Base-by-base conservation (phyloP, 2,113 vertebrate species). In the Prolemur simus region DNA sequence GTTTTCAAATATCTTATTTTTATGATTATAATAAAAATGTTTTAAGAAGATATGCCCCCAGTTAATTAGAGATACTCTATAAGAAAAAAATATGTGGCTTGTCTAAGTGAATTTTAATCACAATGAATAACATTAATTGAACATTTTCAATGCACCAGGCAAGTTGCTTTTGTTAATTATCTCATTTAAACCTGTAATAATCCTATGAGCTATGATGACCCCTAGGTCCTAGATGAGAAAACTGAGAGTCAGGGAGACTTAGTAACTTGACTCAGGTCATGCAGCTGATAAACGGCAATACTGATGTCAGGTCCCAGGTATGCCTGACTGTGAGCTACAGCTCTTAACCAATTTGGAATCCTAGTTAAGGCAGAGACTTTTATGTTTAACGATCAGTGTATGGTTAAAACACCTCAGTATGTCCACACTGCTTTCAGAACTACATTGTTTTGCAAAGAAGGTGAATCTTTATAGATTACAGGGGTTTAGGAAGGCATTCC, bases 331-430 rank as follows among this genome's bases (percentile, higher is more conserved):
- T 27, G 25, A 25, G 1, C 8, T 7, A 82, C 76, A 83, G 18
- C n/a, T 80, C 56, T 20, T 69, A 47, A 13, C 15, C 10, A 78
- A 18, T 37, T 52, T 63, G 20, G 18, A n/a, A 34, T 80, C 18
- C 39, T 77, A 15, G 14, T 37, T 66, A 60, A 86, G 60, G 93
- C 86, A 85, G 17, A 60, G 76, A 76, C 89, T 96, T 89, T 95
- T 68, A 45, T 96, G 87, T 97, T 89, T 97, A 96, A 94, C 91
- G 89, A 93, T 78, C 83, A 92, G 39, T 85, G 49, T 87, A 76
- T 95, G 94, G 17, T 63, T 42, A 80, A 97, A 73, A 34, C 94
- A 95, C 90, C 71, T 98, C 92, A 94, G 86, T 58, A 83, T 60
- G 29, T 95, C 42, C 74, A 21, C 84, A 87, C 23, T 96, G 92